Conservation (phyloP, 2,113 vertebrate species). For the Platysternon megacephalum region DNA sequence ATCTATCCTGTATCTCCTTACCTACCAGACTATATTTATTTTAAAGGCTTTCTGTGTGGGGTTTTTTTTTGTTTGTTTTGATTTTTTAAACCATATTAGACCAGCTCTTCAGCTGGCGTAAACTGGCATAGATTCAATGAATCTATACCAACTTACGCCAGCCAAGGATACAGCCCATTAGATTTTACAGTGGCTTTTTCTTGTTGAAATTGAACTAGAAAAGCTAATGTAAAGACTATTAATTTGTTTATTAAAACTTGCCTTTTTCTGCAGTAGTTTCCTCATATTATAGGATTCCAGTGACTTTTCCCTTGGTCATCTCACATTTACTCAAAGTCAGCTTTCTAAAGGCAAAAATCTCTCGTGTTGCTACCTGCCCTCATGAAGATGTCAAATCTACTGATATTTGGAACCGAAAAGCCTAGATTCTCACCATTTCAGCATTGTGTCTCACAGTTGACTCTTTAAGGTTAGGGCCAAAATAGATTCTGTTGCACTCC, state of each 20-base stretch:
- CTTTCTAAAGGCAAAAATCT: conserved; percentile 32
- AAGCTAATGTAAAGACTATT: not conserved
- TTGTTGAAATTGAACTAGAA: not conserved
- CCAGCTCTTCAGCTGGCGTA: not conserved
- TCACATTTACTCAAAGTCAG: conserved; percentile 22
- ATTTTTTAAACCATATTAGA: not conserved
- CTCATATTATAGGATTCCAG: not conserved
- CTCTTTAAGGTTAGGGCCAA: conserved; percentile 23
- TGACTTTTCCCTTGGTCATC: conserved; percentile 28
- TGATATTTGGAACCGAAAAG: conserved; percentile 34
- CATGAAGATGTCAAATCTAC: not conserved
- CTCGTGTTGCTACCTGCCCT: not conserved
- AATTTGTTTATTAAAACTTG: not conserved
- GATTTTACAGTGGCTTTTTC: not conserved
- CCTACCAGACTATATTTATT: not conserved
- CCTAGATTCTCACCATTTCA: not conserved
- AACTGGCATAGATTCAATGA: not conserved
- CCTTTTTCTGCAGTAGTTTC: conserved; percentile 31
- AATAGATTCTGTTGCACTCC: not conserved
- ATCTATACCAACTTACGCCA: not conserved
- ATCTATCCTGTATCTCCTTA: conserved; percentile 21
- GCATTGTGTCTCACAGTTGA: not conserved
- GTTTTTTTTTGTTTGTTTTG: not conserved
- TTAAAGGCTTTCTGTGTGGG: not conserved
- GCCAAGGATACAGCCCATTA: not conserved